phyloP scores from a whole-genome alignment of 2,797 vertebrate species.

The Merluccius polli region DNA sequence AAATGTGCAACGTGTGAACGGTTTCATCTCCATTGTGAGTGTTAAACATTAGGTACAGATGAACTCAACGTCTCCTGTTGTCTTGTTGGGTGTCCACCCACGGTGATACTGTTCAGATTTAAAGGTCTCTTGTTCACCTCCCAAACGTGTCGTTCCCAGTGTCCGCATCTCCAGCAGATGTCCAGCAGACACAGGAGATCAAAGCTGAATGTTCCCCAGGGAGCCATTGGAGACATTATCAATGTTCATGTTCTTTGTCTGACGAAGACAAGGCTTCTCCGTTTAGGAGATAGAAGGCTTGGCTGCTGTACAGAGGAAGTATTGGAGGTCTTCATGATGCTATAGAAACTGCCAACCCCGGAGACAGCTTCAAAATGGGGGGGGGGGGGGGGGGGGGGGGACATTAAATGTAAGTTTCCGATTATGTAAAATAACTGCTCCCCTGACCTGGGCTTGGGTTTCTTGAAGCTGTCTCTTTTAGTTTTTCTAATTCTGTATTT shows the following conservation, averaged over 20 bases:
- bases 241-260: background rate
- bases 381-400: too few species aligned
- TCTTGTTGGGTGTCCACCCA: background rate
- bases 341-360: background rate
- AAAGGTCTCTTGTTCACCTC: background rate
- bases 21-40: background rate
- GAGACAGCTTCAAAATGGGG: too few species aligned
- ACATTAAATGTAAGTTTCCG: background rate
- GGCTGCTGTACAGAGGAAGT: background rate
- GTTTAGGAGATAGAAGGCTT: background rate
- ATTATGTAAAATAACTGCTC: background rate
- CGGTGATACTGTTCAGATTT: background rate
- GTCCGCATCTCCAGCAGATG: background rate
- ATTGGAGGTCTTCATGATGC: background rate
- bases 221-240: background rate
- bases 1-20: background rate
- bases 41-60: background rate
- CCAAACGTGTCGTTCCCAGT: background rate
- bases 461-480: background rate
- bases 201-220: background rate
- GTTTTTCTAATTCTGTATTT: background rate
- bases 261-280: background rate
- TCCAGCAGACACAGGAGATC: background rate
- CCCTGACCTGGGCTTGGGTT: background rate
- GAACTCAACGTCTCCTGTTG: background rate